A percentile compares a stretch with the other conserved stretches of the same genome.
Evolutionary conservation across 1,140 invertebrate genomes (phyloP).

Genomic region (Melanaphis sacchari): DNA sequence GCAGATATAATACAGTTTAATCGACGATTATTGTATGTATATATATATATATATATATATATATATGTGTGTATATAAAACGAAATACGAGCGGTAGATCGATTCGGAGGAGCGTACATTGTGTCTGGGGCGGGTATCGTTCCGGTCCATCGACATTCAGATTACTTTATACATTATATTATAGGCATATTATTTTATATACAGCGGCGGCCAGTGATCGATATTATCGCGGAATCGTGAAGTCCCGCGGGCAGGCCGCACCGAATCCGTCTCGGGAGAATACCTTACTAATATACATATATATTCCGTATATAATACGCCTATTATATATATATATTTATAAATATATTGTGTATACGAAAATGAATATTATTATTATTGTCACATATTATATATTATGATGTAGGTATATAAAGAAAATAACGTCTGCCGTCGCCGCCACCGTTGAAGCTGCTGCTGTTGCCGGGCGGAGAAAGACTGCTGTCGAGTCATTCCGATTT

Average conservation of each 20-base stretch:
- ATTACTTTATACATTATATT: background rate
- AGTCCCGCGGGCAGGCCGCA: background rate
- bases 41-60: too few relatives aligned
- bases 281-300: background rate
- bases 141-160: background rate
- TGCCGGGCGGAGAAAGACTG: background rate
- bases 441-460: background rate
- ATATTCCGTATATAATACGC: too few relatives aligned
- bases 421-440: background rate
- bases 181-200: background rate
- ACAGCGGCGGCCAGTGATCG: background rate
- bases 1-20: constrained; percentile 14
- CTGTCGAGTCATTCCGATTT: background rate
- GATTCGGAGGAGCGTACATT: background rate
- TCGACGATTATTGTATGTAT: background rate
- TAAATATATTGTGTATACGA: background rate
- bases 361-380: background rate
- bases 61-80: background rate
- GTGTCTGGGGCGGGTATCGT: background rate
- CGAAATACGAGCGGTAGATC: background rate
- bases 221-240: background rate
- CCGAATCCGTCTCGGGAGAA: background rate
- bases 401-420: background rate
- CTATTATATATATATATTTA: too few relatives aligned
- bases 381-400: too few relatives aligned